phyloP scores from a whole-genome alignment of 2,113 vertebrate species.

The Pantherophis guttatus region DNA sequence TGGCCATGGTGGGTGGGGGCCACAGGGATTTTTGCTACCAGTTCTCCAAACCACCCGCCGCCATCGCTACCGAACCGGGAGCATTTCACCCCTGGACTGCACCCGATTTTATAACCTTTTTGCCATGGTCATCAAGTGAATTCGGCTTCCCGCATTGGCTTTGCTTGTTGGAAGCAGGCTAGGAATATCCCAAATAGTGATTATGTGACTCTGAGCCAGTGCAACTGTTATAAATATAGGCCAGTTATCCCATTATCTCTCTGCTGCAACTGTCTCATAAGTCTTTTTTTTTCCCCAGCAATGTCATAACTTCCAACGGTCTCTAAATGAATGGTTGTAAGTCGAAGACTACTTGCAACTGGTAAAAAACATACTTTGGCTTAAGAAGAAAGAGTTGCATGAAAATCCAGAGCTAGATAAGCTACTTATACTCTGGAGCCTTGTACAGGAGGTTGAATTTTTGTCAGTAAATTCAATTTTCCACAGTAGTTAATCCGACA shows the following conservation, averaged over 20 bases:
- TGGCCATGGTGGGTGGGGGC: no score
- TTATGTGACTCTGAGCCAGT: background rate
- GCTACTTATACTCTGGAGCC: background rate
- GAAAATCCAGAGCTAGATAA: background rate
- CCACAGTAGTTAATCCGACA: slow-evolving; percentile 30
- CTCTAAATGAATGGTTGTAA: background rate
- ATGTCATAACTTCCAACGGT: background rate
- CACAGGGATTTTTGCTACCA: no score
- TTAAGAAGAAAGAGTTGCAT: background rate
- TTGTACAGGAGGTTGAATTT: slow-evolving; percentile 9
- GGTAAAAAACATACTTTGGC: slow-evolving; percentile 1
- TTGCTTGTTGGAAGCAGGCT: background rate
- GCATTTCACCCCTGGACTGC: background rate
- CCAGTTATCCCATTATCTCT: background rate
- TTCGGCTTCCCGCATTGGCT: background rate
- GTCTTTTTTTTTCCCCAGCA: background rate
- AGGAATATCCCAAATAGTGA: background rate
- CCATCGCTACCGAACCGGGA: no score
- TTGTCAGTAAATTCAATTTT: background rate
- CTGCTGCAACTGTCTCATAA: background rate
- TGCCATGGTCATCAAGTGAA: background rate
- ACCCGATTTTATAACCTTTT: background rate
- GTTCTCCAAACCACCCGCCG: no score
- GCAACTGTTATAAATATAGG: background rate
- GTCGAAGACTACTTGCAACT: background rate